These are phyloP conservation scores for Dioctria rufipes DNA, from an alignment of 2,888 invertebrate species.

Conservation along the genomic window DNA sequence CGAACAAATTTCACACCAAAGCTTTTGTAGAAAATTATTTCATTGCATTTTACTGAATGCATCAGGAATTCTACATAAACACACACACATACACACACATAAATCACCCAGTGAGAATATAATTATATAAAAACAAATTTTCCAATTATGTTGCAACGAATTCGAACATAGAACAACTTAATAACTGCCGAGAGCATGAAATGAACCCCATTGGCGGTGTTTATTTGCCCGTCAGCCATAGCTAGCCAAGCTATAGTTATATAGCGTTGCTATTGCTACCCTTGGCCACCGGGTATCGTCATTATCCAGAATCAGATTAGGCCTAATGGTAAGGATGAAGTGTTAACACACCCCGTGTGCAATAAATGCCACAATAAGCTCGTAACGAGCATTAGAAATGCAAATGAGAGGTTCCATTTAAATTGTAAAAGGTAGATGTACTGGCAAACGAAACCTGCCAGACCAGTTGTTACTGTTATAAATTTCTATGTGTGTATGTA, in stretches of 20 bases:
- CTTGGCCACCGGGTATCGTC: constrained; percentile 17
- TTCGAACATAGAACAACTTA: constrained; percentile 16
- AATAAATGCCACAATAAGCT: constrained; percentile 56
- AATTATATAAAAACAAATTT: constrained; percentile 36
- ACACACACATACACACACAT: no score
- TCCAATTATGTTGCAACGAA: constrained; percentile 46
- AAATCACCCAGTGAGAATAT: neutral
- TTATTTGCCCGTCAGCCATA: neutral
- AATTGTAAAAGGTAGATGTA: constrained; percentile 23
- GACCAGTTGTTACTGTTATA: no score
- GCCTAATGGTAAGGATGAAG: constrained; percentile 53
- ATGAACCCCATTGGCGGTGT: neutral
- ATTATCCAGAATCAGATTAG: constrained; percentile 49
- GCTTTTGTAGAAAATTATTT: no score
- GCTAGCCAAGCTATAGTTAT: neutral
- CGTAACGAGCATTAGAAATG: constrained; percentile 56
- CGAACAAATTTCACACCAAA: no score
- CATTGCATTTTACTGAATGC: no score
- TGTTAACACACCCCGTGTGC: constrained; percentile 55
- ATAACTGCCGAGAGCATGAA: constrained; percentile 16
- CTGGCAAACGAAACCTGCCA: no score
- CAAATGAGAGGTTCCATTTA: constrained; percentile 41
- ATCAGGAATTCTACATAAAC: no score
- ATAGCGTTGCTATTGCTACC: neutral
- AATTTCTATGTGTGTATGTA: neutral